Evolutionary conservation across 37 sponge, comb jelly and placozoan genomes (phyloP).

Genomic region (Ephydatia muelleri): DNA sequence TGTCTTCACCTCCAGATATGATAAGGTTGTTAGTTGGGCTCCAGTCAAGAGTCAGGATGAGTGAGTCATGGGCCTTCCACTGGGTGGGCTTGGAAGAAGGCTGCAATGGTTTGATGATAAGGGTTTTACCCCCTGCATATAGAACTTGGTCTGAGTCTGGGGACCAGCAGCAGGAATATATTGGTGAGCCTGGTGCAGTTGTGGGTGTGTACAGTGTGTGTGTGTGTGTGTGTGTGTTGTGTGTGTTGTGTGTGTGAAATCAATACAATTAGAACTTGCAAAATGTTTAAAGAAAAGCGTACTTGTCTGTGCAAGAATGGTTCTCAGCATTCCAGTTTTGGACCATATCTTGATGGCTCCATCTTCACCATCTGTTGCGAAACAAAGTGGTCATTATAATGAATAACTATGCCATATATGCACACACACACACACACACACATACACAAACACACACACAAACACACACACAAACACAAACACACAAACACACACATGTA

Average conservation of each 20-base stretch:
- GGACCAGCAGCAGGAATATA: constrained; percentile 89
- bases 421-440: background rate
- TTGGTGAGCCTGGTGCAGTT: constrained; percentile 62
- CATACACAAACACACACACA: background rate
- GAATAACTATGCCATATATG: background rate
- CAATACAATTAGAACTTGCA: background rate
- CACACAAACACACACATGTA: constrained; percentile 52
- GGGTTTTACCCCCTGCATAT: constrained; percentile 76
- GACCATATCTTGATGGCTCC: constrained; percentile 96
- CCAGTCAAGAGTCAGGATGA: constrained; percentile 91
- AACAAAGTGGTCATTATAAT: background rate
- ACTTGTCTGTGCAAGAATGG: constrained; percentile 82
- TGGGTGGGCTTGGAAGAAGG: constrained; percentile 79
- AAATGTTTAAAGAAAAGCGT: background rate
- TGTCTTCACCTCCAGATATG: constrained; percentile 95
- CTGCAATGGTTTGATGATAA: constrained; percentile 89
- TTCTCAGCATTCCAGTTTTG: constrained; percentile 88
- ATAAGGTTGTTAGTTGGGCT: constrained; percentile 78
- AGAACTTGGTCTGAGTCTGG: constrained; percentile 92
- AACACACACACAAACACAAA: background rate
- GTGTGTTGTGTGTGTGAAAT: background rate
- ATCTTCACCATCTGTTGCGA: constrained; percentile 91
- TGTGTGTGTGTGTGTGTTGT: constrained; percentile 19
- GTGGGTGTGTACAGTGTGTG: too few relatives aligned
- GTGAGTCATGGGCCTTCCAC: constrained; percentile 98